Percentiles rank a stretch among this genome's conserved stretches.
phyloP scores from a whole-genome alignment of 1,140 invertebrate species.

The Zaprionus camerounensis region DNA sequence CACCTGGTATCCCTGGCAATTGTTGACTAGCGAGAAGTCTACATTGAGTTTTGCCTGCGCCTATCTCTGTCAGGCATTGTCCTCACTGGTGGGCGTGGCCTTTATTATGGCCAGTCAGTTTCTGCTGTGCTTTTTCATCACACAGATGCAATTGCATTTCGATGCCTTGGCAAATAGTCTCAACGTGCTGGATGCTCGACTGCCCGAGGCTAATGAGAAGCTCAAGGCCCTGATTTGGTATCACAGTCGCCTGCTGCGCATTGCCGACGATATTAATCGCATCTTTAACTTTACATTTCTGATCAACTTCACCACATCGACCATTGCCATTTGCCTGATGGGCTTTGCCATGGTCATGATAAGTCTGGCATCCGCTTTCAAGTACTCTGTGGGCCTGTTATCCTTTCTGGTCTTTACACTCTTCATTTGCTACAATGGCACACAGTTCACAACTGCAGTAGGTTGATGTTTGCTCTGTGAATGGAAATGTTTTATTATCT shows the following conservation, averaged over 20 bases:
- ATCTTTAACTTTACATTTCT: slow-evolving; percentile 65
- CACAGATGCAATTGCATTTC: slow-evolving; percentile 70
- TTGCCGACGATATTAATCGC: slow-evolving; percentile 48
- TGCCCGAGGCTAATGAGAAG: slow-evolving; percentile 36
- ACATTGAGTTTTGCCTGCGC: slow-evolving; percentile 22
- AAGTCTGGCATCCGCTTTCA: slow-evolving; percentile 48
- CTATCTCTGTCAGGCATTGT: slow-evolving; percentile 49
- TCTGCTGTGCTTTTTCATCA: slow-evolving; percentile 63
- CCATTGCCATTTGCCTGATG: slow-evolving; percentile 72
- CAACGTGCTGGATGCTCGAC: slow-evolving; percentile 37
- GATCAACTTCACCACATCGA: slow-evolving; percentile 60
- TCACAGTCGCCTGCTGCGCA: slow-evolving; percentile 50
- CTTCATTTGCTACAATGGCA: slow-evolving; percentile 62
- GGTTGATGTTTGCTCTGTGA: not conserved
- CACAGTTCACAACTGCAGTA: slow-evolving; percentile 49
- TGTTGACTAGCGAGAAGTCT: slow-evolving; percentile 13
- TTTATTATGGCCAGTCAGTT: slow-evolving; percentile 59
- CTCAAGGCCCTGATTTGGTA: slow-evolving; percentile 56
- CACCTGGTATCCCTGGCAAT: slow-evolving; percentile 76
- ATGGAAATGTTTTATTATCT: not conserved
- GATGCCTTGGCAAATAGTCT: slow-evolving; percentile 60
- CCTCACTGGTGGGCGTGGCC: slow-evolving; percentile 56
- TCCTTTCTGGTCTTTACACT: slow-evolving; percentile 56
- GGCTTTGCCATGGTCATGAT: slow-evolving; percentile 67
- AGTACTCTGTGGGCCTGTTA: slow-evolving; percentile 56